These are phyloP conservation scores for Crotalus helleri DNA, from an alignment of 2,113 vertebrate species.

Conservation along the genomic window DNA sequence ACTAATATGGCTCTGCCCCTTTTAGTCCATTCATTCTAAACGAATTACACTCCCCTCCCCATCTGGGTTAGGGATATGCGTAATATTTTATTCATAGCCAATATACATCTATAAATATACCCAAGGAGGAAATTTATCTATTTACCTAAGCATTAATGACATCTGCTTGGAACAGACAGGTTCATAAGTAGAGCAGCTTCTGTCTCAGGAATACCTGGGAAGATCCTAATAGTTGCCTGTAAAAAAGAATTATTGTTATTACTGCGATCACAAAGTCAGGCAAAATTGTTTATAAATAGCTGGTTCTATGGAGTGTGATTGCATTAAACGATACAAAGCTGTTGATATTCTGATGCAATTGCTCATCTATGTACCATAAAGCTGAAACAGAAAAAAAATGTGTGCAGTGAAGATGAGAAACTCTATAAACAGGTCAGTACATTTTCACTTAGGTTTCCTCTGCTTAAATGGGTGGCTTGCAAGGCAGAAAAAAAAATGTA, in stretches of 20 bases:
- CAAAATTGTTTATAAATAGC: constrained; percentile 34
- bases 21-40: constrained; percentile 43
- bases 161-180: constrained; percentile 54
- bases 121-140: constrained; percentile 37
- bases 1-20: neutral
- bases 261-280: constrained; percentile 32
- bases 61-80: constrained; percentile 18
- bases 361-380: neutral
- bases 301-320: constrained; percentile 16
- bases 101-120: constrained; percentile 50
- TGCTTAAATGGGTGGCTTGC: constrained; percentile 24
- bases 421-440: neutral
- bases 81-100: constrained; percentile 63
- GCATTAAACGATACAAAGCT: constrained; percentile 32
- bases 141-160: constrained; percentile 52
- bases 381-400: constrained; percentile 9
- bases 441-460: neutral
- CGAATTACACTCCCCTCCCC: constrained; percentile 25
- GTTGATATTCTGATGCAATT: constrained; percentile 30
- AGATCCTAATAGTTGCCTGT: constrained; percentile 26
- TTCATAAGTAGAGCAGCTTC: constrained; percentile 34
- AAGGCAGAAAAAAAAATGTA: constrained; percentile 35
- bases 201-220: constrained; percentile 35
- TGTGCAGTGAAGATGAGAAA: constrained; percentile 1
- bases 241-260: constrained; percentile 42